These are phyloP conservation scores for Drosophila putrida DNA, from an alignment of 2,888 invertebrate species.

Conservation along the genomic window DNA sequence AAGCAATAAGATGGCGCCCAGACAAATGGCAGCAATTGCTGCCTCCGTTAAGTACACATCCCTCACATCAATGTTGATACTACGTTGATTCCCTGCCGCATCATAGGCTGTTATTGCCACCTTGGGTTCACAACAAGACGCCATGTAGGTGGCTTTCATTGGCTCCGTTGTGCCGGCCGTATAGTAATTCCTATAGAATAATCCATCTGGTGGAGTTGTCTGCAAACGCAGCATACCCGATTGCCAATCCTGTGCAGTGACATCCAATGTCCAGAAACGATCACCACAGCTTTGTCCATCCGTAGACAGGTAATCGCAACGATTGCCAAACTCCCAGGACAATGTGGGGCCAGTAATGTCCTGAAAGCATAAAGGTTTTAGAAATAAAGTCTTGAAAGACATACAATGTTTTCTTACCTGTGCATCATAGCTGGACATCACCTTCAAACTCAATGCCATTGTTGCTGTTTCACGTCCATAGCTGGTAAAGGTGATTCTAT, in stretches of 20 bases:
- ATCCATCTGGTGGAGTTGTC: slow-evolving; percentile 87
- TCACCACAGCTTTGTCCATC: slow-evolving; percentile 87
- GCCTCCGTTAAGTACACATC: slow-evolving; percentile 84
- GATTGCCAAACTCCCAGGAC: slow-evolving; percentile 88
- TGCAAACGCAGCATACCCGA: slow-evolving; percentile 88
- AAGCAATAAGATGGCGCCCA: slow-evolving; percentile 89
- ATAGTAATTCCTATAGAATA: slow-evolving; percentile 88
- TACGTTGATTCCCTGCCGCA: slow-evolving; percentile 88
- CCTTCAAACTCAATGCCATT: slow-evolving; percentile 85
- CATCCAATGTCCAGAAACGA: slow-evolving; percentile 90
- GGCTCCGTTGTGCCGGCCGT: slow-evolving; percentile 89
- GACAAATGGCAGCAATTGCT: slow-evolving; percentile 90
- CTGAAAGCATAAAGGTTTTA: slow-evolving; percentile 29
- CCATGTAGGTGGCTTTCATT: slow-evolving; percentile 89
- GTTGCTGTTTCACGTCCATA: slow-evolving; percentile 84
- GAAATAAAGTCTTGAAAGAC: too few relatives aligned
- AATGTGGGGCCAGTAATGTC: slow-evolving; percentile 88
- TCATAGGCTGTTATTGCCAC: slow-evolving; percentile 90
- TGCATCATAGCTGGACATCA: slow-evolving; percentile 79
- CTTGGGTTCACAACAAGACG: slow-evolving; percentile 90
- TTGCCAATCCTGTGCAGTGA: slow-evolving; percentile 89
- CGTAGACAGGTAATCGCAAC: slow-evolving; percentile 86
- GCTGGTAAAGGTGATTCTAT: slow-evolving; percentile 88
- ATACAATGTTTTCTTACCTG: slow-evolving; percentile 64
- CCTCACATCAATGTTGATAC: slow-evolving; percentile 88